Base-by-base conservation (phyloP, 2,888 invertebrate species). In the Drosophila anomelani region DNA sequence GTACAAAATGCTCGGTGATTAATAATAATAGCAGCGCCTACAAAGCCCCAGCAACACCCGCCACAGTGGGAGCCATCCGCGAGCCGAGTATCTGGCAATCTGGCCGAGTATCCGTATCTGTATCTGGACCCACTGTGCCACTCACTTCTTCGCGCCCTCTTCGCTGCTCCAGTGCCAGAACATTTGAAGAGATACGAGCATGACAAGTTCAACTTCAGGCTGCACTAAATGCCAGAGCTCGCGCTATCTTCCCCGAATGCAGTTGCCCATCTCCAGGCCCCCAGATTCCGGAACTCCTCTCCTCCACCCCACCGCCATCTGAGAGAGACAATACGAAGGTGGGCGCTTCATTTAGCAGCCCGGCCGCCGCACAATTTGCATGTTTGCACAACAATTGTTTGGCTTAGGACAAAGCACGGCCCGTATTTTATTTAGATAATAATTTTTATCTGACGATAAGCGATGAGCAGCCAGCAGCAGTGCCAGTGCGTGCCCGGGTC, bases 311-410 rank as follows among this genome's bases (percentile, higher is more conserved):
- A 12, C 29, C 2, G 12, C 4, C 34, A 0, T 4, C 0, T 1
- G 3, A 2, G 17, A n/a, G 29, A 47, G 77, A 85, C 82, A 85
- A 79, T 84, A 84, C 79, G 74, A 76, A 88, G 81, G 84, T 88
- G 84, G 88, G 79, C 80, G 80, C 80, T 79, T 85, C 84, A 81
- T 85, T 88, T 83, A 86, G 80, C 83, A 74, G 82, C 63, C 62
- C 79, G 58, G 71, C 67, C 73, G 77, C 70, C 76, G 78, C 75
- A 80, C 82, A 90, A 89, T 88, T 90, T 88, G 89, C 90, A 89
- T 88, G 90, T 90, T 89, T 90, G 88, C 85, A 76, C 81, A 87
- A 81, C 89, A 90, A 89, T 90, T 90, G 85, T 81, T 81, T 82
- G 81, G 81, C 76, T 76, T 84, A 44, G 69, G 74, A 77, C 81